Conservation (phyloP, 2,888 invertebrate genomes). For the Danaus chrysippus region DNA sequence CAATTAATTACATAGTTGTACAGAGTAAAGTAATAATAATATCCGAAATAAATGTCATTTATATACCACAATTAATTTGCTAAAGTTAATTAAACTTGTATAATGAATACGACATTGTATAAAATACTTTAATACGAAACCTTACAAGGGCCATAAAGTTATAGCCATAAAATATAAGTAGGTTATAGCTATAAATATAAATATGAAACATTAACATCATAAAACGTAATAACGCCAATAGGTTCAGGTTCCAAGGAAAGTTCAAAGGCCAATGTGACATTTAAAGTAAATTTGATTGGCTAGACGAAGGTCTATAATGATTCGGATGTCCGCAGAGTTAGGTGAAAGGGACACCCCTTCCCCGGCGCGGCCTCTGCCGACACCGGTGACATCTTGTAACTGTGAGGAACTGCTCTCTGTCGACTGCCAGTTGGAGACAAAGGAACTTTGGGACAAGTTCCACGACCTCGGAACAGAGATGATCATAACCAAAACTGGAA, state of each 20-base stretch:
- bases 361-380: conserved; percentile 63
- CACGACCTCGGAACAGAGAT: conserved; percentile 96
- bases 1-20: too few relatives aligned
- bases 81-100: neutral
- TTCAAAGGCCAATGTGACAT: conserved; percentile 4
- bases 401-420: conserved; percentile 90
- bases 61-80: neutral
- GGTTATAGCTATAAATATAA: conserved; percentile 6
- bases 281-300: conserved; percentile 2
- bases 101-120: conserved; percentile 4
- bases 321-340: conserved; percentile 48
- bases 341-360: conserved; percentile 75
- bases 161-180: neutral
- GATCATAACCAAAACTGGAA: conserved; percentile 98
- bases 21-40: too few relatives aligned
- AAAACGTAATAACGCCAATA: neutral
- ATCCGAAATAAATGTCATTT: neutral
- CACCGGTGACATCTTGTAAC: conserved; percentile 83
- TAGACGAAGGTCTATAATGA: conserved; percentile 3
- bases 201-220: conserved; percentile 1
- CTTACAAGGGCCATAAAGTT: conserved; percentile 6
- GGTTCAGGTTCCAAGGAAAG: neutral
- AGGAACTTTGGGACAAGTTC: conserved; percentile 98
- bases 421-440: conserved; percentile 95
- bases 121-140: conserved; percentile 3